Evolutionary conservation across 2,888 invertebrate species (phyloP).

Genomic region (Nudaria mundana): DNA sequence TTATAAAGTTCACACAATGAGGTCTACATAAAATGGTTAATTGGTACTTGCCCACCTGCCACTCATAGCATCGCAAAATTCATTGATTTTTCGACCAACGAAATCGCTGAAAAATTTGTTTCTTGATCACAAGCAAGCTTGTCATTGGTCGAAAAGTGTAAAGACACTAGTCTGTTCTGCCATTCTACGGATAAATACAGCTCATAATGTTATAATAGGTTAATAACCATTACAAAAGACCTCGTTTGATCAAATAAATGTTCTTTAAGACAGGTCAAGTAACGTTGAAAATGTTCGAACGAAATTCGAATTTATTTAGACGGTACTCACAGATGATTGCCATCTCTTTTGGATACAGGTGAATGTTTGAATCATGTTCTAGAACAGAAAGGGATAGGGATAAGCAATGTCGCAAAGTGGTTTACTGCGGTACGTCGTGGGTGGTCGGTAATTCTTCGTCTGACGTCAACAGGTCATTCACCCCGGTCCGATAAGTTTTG

Average conservation of each 20-base stretch:
- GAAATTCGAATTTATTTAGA: constrained; percentile 22
- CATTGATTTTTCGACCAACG: constrained; percentile 3
- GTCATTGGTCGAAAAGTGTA: too few relatives aligned
- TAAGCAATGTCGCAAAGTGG: constrained; percentile 18
- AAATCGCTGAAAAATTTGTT: too few relatives aligned
- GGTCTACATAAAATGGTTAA: constrained; percentile 11
- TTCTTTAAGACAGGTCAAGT: constrained; percentile 28
- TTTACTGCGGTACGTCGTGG: constrained; percentile 53
- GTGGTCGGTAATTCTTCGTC: constrained; percentile 70
- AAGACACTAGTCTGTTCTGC: too few relatives aligned
- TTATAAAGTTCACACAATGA: constrained; percentile 5
- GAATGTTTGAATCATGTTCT: constrained; percentile 11
- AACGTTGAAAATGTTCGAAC: constrained; percentile 28
- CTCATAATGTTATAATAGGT: constrained; percentile 23
- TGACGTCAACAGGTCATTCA: constrained; percentile 71
- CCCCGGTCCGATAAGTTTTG: constrained; percentile 51
- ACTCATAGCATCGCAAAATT: constrained; percentile 10
- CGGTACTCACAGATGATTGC: constrained; percentile 3
- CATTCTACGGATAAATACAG: constrained; percentile 2
- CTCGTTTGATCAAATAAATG: constrained; percentile 25
- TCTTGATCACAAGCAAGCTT: too few relatives aligned
- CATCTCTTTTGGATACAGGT: constrained; percentile 20
- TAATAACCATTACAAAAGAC: constrained; percentile 17
- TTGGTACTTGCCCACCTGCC: rapidly evolving
- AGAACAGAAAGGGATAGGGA: constrained; percentile 11